phyloP scores from a whole-genome alignment of 2,888 invertebrate genomes.

The Drosophila rubida region DNA sequence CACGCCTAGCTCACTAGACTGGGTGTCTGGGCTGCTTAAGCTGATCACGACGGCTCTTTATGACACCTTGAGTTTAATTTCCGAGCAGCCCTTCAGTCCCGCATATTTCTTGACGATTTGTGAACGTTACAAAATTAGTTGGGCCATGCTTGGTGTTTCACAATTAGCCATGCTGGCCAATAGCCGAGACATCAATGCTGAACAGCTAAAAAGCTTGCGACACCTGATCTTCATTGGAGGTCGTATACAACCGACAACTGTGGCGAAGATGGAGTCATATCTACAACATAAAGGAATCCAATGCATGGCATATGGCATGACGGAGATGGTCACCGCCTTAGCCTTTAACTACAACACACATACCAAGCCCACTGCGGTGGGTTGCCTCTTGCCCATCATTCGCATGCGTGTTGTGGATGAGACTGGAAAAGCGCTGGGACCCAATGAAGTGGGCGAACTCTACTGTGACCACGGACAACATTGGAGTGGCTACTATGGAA shows the following conservation, averaged over 20 bases:
- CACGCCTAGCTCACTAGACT: slow-evolving; percentile 67
- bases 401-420: slow-evolving; percentile 68
- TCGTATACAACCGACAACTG: slow-evolving; percentile 51
- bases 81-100: slow-evolving; percentile 57
- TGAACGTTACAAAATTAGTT: slow-evolving; percentile 62
- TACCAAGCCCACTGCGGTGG: slow-evolving; percentile 49
- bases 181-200: slow-evolving; percentile 29
- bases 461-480: slow-evolving; percentile 44
- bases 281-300: slow-evolving; percentile 45
- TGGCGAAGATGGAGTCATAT: slow-evolving; percentile 54
- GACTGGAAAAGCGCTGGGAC: slow-evolving; percentile 57
- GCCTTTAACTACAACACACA: slow-evolving; percentile 43
- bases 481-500: slow-evolving; percentile 82
- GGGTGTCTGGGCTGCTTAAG: slow-evolving; percentile 59
- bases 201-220: slow-evolving; percentile 54
- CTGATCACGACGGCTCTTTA: slow-evolving; percentile 55
- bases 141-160: slow-evolving; percentile 60
- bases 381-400: slow-evolving; percentile 56
- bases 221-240: slow-evolving; percentile 68
- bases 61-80: slow-evolving; percentile 62
- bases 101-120: slow-evolving; percentile 59
- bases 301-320: slow-evolving; percentile 64
- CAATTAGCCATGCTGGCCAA: slow-evolving; percentile 68
- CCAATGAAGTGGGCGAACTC: slow-evolving; percentile 75
- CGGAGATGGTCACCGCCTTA: slow-evolving; percentile 60